Conservation (phyloP, 2,797 vertebrate genomes). For the Enoplosus armatus region DNA sequence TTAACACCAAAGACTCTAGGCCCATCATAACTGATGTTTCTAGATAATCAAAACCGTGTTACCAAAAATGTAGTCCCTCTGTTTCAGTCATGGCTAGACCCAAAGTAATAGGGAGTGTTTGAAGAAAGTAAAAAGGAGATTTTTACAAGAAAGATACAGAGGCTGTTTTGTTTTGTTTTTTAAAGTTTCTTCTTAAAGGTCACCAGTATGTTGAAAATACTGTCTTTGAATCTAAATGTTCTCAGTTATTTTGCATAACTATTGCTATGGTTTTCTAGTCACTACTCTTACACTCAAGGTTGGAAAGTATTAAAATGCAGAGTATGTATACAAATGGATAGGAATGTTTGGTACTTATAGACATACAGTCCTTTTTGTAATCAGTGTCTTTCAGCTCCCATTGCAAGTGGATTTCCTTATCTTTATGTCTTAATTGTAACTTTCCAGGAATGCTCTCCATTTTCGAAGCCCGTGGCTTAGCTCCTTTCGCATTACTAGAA, state of each 20-base stretch:
- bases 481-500: constrained; percentile 40
- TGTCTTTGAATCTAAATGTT: constrained; percentile 45
- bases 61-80: neutral
- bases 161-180: neutral
- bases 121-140: neutral
- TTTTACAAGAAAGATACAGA: neutral
- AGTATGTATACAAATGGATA: neutral
- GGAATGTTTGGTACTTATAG: neutral
- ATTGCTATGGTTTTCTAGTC: constrained; percentile 21
- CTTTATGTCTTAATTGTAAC: neutral
- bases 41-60: neutral
- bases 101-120: neutral
- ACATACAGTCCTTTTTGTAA: neutral
- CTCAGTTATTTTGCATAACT: constrained; percentile 31
- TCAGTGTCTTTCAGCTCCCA: neutral
- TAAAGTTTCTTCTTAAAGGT: constrained; percentile 23
- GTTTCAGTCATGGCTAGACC: neutral
- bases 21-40: neutral
- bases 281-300: neutral
- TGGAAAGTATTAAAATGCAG: constrained; percentile 10
- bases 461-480: constrained; percentile 1
- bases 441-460: neutral
- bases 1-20: neutral
- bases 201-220: constrained; percentile 4
- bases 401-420: constrained; percentile 10